Percentiles rank a stretch among this genome's conserved stretches.
Conservation (phyloP, 1,140 invertebrate species). For the Ostrea edulis region DNA sequence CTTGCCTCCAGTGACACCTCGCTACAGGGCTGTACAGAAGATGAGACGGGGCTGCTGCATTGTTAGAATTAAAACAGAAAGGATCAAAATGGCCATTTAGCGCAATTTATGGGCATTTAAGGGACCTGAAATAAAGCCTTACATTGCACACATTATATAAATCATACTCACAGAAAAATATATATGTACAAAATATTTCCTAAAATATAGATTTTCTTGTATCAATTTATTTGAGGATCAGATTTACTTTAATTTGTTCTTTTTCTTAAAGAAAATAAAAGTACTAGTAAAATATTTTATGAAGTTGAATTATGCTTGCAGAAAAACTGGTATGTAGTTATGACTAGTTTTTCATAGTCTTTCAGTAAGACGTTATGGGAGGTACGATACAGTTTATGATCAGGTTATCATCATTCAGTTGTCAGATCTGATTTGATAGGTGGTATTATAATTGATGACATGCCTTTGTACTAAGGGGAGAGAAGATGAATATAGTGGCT, state of each 20-base stretch:
- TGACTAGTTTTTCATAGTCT: background rate
- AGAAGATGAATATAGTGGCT: background rate
- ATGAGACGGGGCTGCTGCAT: background rate
- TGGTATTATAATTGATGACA: constrained; percentile 12
- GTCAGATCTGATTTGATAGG: background rate
- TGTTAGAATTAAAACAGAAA: background rate
- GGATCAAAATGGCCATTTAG: background rate
- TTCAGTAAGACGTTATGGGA: background rate
- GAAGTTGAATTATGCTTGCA: too few relatives aligned
- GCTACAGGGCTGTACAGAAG: background rate
- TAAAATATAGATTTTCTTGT: too few relatives aligned
- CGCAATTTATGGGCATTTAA: background rate
- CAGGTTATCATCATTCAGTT: constrained; percentile 15
- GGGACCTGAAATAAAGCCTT: background rate
- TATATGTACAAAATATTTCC: too few relatives aligned
- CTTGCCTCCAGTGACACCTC: background rate
- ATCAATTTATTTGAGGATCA: too few relatives aligned
- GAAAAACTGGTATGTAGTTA: background rate
- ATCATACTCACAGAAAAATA: too few relatives aligned
- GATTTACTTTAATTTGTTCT: too few relatives aligned
- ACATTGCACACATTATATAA: too few relatives aligned
- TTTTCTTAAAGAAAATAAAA: too few relatives aligned
- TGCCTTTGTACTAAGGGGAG: background rate
- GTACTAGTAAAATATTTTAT: too few relatives aligned
- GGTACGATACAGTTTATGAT: constrained; percentile 23